A percentile compares a stretch with the other conserved stretches of the same genome.
Evolutionary conservation across 2,113 vertebrate genomes (phyloP).

Genomic region (Pleuronectes platessa): DNA sequence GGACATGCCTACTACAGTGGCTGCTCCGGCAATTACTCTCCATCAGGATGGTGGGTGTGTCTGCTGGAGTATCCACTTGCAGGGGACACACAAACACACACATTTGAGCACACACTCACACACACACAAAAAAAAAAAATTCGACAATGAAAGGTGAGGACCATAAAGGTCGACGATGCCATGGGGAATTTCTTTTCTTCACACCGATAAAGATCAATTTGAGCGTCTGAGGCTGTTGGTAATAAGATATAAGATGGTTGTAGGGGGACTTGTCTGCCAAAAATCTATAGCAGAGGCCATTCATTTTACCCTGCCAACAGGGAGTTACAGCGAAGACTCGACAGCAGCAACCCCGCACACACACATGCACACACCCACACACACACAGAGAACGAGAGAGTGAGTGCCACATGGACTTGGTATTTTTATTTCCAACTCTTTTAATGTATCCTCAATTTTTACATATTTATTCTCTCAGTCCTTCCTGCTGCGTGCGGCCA

Average conservation of each 20-base stretch:
- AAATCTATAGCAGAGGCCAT: slow-evolving; percentile 74
- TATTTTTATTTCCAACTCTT: slow-evolving; percentile 34
- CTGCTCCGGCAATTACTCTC: slow-evolving; percentile 53
- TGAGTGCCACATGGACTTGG: not conserved
- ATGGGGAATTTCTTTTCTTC: slow-evolving; percentile 60
- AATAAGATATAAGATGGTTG: slow-evolving; percentile 78
- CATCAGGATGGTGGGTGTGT: slow-evolving; percentile 30
- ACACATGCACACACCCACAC: slow-evolving; percentile 8
- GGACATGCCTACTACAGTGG: slow-evolving; percentile 48
- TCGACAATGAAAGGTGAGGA: slow-evolving; percentile 64
- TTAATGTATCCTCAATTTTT: slow-evolving; percentile 44
- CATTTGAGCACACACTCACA: slow-evolving; percentile 9
- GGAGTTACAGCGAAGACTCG: slow-evolving; percentile 55
- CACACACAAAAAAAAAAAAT: slow-evolving; percentile 19
- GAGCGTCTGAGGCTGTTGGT: slow-evolving; percentile 71
- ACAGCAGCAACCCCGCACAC: slow-evolving; percentile 11
- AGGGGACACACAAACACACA: slow-evolving; percentile 20
- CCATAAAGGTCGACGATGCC: slow-evolving; percentile 72
- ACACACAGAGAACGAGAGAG: not conserved
- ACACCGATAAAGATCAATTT: slow-evolving; percentile 76
- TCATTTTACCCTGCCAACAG: slow-evolving; percentile 63
- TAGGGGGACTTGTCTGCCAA: slow-evolving; percentile 71
- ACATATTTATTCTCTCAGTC: slow-evolving; percentile 47
- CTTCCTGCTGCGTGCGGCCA: slow-evolving; percentile 51
- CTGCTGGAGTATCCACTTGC: slow-evolving; percentile 47